phyloP scores from a whole-genome alignment of 1,140 invertebrate genomes.

The Drosophila fuyamai region DNA sequence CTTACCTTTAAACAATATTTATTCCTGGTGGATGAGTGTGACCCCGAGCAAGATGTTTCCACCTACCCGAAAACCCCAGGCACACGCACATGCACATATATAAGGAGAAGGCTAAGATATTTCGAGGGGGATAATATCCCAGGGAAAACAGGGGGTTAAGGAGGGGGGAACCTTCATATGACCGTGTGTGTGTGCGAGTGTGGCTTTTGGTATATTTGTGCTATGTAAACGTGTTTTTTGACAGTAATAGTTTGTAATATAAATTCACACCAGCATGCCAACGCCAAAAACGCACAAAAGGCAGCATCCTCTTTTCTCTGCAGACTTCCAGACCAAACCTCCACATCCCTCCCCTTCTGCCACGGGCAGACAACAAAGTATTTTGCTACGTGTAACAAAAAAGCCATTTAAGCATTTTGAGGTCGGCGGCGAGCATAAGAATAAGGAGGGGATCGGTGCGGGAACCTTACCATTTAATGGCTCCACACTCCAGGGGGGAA shows the following conservation, averaged over 20 bases:
- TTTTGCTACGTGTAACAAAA: constrained; percentile 83
- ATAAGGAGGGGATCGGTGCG: constrained; percentile 23
- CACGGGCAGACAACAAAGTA: constrained; percentile 73
- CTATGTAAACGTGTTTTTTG: constrained; percentile 83
- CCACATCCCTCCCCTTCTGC: neutral
- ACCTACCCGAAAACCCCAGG: constrained; percentile 58
- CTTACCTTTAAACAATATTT: neutral
- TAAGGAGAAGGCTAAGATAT: constrained; percentile 29
- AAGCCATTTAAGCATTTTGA: constrained; percentile 84
- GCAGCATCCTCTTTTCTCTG: constrained; percentile 23
- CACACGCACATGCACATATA: constrained; percentile 12
- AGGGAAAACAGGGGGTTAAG: constrained; percentile 25
- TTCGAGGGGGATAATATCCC: constrained; percentile 43
- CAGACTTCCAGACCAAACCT: constrained; percentile 1
- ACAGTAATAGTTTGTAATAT: constrained; percentile 84
- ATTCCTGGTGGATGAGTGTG: constrained; percentile 27
- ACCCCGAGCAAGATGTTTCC: constrained; percentile 63
- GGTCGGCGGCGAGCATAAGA: constrained; percentile 51
- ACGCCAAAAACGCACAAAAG: constrained; percentile 66
- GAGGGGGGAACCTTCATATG: constrained; percentile 20
- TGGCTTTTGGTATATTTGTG: constrained; percentile 68
- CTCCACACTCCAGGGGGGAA: constrained; percentile 50
- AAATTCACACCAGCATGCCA: constrained; percentile 81
- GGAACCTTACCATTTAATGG: constrained; percentile 79
- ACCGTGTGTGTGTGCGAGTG: constrained; percentile 12